Evolutionary conservation across 2,797 vertebrate species (phyloP).

Genomic region (Muraenolepis orangiensis): DNA sequence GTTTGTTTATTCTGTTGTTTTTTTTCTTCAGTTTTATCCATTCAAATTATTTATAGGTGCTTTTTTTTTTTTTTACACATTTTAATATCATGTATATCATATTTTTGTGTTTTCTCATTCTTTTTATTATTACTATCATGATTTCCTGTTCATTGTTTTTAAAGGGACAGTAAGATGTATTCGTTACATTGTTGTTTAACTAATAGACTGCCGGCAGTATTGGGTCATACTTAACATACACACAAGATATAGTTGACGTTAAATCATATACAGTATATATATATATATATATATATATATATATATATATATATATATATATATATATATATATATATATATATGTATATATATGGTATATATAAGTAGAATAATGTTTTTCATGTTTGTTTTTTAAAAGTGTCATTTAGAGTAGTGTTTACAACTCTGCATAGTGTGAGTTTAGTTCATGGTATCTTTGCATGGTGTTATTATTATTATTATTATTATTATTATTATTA

Average conservation of each 20-base stretch:
- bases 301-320: conserved; percentile 79
- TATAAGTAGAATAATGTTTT: conserved; percentile 87
- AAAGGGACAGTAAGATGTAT: conserved; percentile 79
- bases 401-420: conserved; percentile 78
- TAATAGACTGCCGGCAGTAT: conserved; percentile 97
- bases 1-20: conserved; percentile 66
- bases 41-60: conserved; percentile 94
- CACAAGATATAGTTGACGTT: conserved; percentile 90
- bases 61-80: conserved; percentile 91
- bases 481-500: background rate
- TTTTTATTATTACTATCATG: conserved; percentile 14
- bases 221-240: conserved; percentile 92
- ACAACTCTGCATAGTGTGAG: conserved; percentile 78
- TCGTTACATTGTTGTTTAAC: conserved; percentile 68
- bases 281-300: conserved; percentile 82
- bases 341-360: no score
- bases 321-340: conserved; percentile 71
- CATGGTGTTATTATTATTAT: background rate
- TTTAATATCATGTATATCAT: conserved; percentile 69
- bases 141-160: conserved; percentile 59
- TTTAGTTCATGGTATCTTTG: conserved; percentile 10
- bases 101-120: conserved; percentile 36
- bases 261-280: conserved; percentile 84
- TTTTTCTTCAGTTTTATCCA: conserved; percentile 69
- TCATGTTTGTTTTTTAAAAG: conserved; percentile 81